Percentiles rank a stretch among this genome's conserved stretches.
phyloP scores from a whole-genome alignment of 2,797 vertebrate genomes.

The Labeo calbasu region DNA sequence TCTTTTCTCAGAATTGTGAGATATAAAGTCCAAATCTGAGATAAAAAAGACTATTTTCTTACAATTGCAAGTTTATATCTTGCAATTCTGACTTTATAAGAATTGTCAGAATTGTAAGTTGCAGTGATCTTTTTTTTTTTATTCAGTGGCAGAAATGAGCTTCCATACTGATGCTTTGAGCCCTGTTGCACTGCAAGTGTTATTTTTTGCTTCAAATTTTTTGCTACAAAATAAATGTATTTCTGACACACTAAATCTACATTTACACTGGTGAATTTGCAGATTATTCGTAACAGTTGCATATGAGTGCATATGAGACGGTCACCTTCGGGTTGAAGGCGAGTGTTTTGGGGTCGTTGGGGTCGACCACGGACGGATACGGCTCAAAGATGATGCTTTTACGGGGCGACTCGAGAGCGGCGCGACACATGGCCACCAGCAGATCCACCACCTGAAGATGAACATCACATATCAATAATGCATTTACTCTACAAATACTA shows the following conservation, averaged over 20 bases:
- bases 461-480: slow-evolving; percentile 15
- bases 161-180: neutral
- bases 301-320: neutral
- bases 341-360: slow-evolving; percentile 96
- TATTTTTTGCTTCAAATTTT: too few relatives aligned
- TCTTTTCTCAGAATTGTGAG: too few relatives aligned
- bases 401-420: slow-evolving; percentile 96
- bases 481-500: neutral
- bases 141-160: neutral
- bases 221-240: neutral
- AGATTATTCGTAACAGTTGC: neutral
- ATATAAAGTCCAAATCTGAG: too few relatives aligned
- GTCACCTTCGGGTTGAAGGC: slow-evolving; percentile 98
- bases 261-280: neutral
- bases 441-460: slow-evolving; percentile 91
- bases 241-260: neutral
- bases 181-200: neutral
- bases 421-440: slow-evolving; percentile 97
- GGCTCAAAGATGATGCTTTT: slow-evolving; percentile 99
- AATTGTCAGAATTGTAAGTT: neutral
- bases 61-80: too few relatives aligned
- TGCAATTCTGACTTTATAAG: neutral
- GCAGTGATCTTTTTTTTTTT: neutral
- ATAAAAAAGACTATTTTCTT: too few relatives aligned
- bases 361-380: slow-evolving; percentile 97